A percentile compares a stretch with the other conserved stretches of the same genome.
Evolutionary conservation across 2,888 invertebrate species (phyloP).

Genomic region (Periphyllus acericola): DNA sequence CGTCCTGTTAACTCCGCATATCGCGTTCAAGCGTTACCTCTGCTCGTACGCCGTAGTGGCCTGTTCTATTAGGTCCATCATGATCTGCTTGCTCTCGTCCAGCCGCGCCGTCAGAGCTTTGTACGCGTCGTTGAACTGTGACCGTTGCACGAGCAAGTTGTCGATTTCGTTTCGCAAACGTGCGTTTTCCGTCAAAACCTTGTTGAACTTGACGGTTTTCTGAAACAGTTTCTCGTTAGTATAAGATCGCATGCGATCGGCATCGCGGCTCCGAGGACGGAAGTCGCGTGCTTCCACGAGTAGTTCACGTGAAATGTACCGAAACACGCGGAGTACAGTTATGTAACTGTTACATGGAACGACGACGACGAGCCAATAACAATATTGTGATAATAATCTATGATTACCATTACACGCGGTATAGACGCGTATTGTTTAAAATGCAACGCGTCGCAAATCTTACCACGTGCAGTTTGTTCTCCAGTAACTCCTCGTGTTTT

Average conservation of each 20-base stretch:
- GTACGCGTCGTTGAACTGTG: slow-evolving; percentile 85
- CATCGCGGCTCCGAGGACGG: no score
- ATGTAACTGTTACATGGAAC: no score
- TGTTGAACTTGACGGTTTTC: slow-evolving; percentile 80
- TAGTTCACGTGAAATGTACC: no score
- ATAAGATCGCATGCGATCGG: neutral
- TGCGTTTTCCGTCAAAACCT: slow-evolving; percentile 78
- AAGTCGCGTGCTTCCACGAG: no score
- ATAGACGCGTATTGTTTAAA: no score
- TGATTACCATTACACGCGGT: no score
- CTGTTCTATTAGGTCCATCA: slow-evolving; percentile 86
- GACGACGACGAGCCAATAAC: no score
- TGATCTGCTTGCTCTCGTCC: slow-evolving; percentile 82
- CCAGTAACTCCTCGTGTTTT: slow-evolving; percentile 72
- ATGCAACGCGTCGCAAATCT: slow-evolving; percentile 41
- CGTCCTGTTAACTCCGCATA: neutral
- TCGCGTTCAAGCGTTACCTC: slow-evolving; percentile 70
- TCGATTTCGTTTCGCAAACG: slow-evolving; percentile 82
- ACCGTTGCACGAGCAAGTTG: slow-evolving; percentile 81
- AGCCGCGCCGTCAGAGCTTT: slow-evolving; percentile 75
- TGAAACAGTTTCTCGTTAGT: slow-evolving; percentile 55
- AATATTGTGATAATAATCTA: no score
- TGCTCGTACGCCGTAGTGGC: slow-evolving; percentile 90
- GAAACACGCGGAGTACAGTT: no score
- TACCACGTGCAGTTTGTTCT: slow-evolving; percentile 78